A percentile compares a stretch with the other conserved stretches of the same genome.
phyloP scores from a whole-genome alignment of 2,113 vertebrate genomes.

The Ciconia boyciana region DNA sequence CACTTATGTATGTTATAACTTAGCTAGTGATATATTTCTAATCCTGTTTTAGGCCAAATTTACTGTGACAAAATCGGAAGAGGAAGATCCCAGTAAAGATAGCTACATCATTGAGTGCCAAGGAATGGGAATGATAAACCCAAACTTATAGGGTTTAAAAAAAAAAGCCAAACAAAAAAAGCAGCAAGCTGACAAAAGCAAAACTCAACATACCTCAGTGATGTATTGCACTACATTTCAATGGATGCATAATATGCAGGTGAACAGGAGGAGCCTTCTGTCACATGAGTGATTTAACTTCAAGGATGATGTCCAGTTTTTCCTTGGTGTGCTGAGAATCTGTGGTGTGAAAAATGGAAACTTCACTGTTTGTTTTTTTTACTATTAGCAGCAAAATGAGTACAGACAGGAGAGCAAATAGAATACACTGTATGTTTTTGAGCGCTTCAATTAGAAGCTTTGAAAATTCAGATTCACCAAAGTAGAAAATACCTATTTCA shows the following conservation, averaged over 20 bases:
- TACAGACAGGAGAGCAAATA: background rate
- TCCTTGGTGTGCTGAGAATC: background rate
- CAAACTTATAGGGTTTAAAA: conserved; percentile 65
- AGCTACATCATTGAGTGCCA: conserved; percentile 90
- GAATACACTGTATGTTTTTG: background rate
- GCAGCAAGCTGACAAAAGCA: background rate
- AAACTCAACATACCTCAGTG: conserved; percentile 12
- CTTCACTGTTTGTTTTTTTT: background rate
- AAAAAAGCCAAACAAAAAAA: background rate
- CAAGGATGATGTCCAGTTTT: background rate
- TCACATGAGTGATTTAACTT: background rate
- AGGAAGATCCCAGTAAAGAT: conserved; percentile 76
- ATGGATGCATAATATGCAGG: background rate
- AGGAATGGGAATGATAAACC: conserved; percentile 83
- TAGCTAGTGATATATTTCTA: background rate
- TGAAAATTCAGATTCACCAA: background rate
- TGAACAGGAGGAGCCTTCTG: background rate
- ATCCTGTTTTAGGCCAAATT: conserved; percentile 86
- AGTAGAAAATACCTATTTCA: background rate
- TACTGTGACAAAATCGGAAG: conserved; percentile 85
- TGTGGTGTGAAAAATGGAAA: background rate
- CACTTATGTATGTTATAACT: background rate
- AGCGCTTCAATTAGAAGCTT: background rate
- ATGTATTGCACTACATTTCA: conserved; percentile 13
- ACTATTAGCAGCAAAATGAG: background rate